A percentile compares a stretch with the other conserved stretches of the same genome.
These are phyloP conservation scores for Lipophrys pholis DNA, from an alignment of 2,113 vertebrate genomes.

Conservation along the genomic window DNA sequence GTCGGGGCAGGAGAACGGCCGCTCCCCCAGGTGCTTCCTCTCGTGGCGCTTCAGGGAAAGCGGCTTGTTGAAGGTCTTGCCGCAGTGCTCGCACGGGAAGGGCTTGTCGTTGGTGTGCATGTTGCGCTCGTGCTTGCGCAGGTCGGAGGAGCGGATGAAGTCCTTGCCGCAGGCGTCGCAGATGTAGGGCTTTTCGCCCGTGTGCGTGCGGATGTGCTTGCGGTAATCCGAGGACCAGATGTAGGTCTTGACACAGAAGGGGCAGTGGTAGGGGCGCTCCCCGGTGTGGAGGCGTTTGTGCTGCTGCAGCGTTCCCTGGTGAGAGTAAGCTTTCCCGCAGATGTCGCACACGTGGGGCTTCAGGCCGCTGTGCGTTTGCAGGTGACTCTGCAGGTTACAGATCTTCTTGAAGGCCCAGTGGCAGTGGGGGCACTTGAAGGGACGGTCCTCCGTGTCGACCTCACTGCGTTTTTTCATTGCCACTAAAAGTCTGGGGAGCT, in stretches of 20 bases:
- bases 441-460: conserved; percentile 70
- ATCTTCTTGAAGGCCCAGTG: conserved; percentile 85
- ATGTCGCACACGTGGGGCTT: conserved; percentile 85
- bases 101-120: conserved; percentile 87
- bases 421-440: conserved; percentile 77
- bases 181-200: conserved; percentile 82
- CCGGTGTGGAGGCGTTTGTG: conserved; percentile 84
- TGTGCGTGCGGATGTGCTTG: conserved; percentile 84
- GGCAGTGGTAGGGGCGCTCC: conserved; percentile 82
- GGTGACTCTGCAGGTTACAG: conserved; percentile 86
- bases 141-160: conserved; percentile 84
- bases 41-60: conserved; percentile 87
- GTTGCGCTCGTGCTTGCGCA: conserved; percentile 85
- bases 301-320: conserved; percentile 84
- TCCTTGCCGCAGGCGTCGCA: conserved; percentile 81
- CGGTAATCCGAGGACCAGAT: conserved; percentile 85
- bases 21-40: conserved; percentile 86
- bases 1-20: conserved; percentile 85
- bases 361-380: conserved; percentile 85
- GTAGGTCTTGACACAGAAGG: conserved; percentile 81
- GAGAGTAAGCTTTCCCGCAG: conserved; percentile 82
- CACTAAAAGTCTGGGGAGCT: conserved; percentile 59
- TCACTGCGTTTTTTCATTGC: conserved; percentile 73
- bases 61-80: conserved; percentile 87
- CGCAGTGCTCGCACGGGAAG: conserved; percentile 85